Evolutionary conservation across 2,888 invertebrate species (phyloP), one percentile per base, ranked within the genome.

Genomic region (Octonoba sinensis): DNA sequence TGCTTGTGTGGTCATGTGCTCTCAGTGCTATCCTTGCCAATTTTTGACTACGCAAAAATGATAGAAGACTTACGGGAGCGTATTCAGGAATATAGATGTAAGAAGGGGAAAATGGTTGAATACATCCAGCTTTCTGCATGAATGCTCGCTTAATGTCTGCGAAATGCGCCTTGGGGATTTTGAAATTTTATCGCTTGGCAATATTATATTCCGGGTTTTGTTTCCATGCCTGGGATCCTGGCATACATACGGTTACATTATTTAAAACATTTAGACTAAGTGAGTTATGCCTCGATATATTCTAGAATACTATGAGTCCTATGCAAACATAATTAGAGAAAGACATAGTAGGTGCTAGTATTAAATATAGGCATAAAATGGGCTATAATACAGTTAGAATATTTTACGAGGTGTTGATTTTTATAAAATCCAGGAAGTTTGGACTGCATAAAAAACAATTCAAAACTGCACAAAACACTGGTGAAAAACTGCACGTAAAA

Each of bases 1-100:
- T 57, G 66, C 65, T 74, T 67, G 49, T 18, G 56, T 56, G 54
- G 76, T 76, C 59, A 76, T 69, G 69, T 62, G 56, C 67, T 76
- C 20, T 22, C 51, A 6, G 51, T 54, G 47, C 47, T 47, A 54
- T 36, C 36, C 36, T 24, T 60, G 62, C 51, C 56, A 56, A 73
- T 73, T 73, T 62, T 56, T 56, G 73, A 64, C 73, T 44, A 46
- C 54, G 51, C 54, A 73, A 69, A 73, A 73, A 67, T 67, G 54
- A 67, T 67, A 54, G 54, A 67, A 44, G 54, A 24, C 54, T 54
- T 66, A 47, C 36, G 8, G 36, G 11, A 36, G 36, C 36, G 36
- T 36, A 36, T 36, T 36, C 36, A 36, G 36, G 36, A 36, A 36
- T 36, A 36, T 36, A 36, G 36, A 36, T 36, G 36, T 36, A 36